Conservation (phyloP, 2,888 invertebrate species). For the Hydraecia micacea region DNA sequence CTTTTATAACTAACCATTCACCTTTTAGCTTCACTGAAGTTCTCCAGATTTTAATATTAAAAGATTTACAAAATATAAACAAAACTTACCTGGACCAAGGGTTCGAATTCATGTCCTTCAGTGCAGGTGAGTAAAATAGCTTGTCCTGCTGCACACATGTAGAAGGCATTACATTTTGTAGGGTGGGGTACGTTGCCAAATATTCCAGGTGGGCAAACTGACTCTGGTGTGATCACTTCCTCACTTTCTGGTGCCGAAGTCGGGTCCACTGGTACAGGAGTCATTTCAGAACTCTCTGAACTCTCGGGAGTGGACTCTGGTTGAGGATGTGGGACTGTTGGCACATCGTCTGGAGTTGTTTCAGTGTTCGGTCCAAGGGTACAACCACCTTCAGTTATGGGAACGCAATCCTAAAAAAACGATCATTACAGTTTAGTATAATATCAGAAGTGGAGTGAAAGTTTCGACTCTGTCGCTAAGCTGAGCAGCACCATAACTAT, state of each 20-base stretch:
- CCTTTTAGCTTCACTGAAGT: background rate
- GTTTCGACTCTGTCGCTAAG: background rate
- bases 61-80: background rate
- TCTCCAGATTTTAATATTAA: background rate
- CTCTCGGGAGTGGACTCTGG: slow-evolving; percentile 31
- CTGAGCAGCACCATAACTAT: too few species aligned
- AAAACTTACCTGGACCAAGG: background rate
- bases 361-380: slow-evolving; percentile 29
- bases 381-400: slow-evolving; percentile 41
- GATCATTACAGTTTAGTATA: accelerated
- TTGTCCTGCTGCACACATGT: slow-evolving; percentile 66
- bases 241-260: slow-evolving; percentile 29
- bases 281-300: background rate
- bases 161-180: slow-evolving; percentile 67
- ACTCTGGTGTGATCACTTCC: slow-evolving; percentile 8
- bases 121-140: slow-evolving; percentile 64
- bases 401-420: slow-evolving; percentile 26
- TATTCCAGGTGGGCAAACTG: slow-evolving; percentile 64
- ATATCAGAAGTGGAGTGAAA: background rate
- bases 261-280: slow-evolving; percentile 1
- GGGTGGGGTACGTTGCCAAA: slow-evolving; percentile 71
- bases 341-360: slow-evolving; percentile 7
- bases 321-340: background rate
- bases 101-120: slow-evolving; percentile 69
- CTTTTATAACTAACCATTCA: background rate